Evolutionary conservation across 2,888 invertebrate species (phyloP), one percentile per base, ranked within the genome.

Genomic region (Xanthorhoe spadicearia): DNA sequence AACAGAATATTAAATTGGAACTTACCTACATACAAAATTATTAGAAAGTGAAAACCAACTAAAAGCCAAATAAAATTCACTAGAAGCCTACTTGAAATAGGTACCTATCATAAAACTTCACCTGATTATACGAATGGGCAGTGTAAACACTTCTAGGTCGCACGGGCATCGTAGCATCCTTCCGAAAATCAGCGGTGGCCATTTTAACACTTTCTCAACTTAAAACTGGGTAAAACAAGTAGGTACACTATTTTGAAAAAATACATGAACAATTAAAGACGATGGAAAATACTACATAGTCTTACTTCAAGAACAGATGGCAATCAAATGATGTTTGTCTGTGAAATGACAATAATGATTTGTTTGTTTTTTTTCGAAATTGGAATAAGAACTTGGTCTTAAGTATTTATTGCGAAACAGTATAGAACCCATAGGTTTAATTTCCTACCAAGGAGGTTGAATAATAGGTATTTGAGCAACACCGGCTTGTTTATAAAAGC

Each of bases 81-180:
- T 8, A 2, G 18, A 49, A 43, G 66, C 70, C 68, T 68, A 61
- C 65, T 60, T 58, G 65, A 70, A 61, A 57, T 61, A n/a, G n/a
- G n/a, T n/a, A n/a, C n/a, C n/a, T n/a, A 9, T 17, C 43, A 56
- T 18, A 46, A 58, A n/a, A n/a, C 52, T 67, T 23, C 61, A 68
- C 93, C 90, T 93, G 93, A 77, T 94, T 92, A 83, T 95, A 95
- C 54, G 95, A 95, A 83, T 95, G 95, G 63, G 95, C 94, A 54
- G 95, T 95, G 78, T 95, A 96, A 62, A 96, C 94, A 85, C 95
- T 96, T 75, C 96, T 93, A 9, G 95, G 95, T 71, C 95, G 94
- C 74, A 94, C 93, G 43, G 94, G 90, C 83, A 92, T 88, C 66
- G 83, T 83, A 71, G 85, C 86, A 73, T 93, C 92, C 79, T 93